Evolutionary conservation across 2,797 vertebrate genomes (phyloP).

Genomic region (Bryconaethiops microstoma): DNA sequence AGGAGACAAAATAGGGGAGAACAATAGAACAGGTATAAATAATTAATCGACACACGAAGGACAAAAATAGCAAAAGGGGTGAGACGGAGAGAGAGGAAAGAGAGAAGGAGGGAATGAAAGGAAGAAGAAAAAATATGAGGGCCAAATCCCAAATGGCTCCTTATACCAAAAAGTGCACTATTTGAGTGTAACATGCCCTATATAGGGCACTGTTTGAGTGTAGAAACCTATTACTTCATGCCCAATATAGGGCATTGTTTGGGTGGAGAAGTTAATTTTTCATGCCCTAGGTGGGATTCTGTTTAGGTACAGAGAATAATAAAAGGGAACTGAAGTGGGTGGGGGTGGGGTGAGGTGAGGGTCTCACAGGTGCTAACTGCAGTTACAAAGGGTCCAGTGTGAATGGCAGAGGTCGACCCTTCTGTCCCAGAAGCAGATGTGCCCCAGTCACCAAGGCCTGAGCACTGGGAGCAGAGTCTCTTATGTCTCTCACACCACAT

Average conservation of each 20-base stretch:
- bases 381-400: constrained; percentile 48
- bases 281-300: neutral
- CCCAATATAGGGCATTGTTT: neutral
- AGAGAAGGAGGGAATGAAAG: neutral
- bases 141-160: neutral
- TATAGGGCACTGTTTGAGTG: neutral
- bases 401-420: neutral
- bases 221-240: neutral
- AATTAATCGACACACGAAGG: constrained; percentile 33
- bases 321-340: constrained; percentile 31
- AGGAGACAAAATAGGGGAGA: constrained; percentile 20
- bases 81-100: neutral
- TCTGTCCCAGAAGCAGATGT: constrained; percentile 51
- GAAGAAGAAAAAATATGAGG: neutral
- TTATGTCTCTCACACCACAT: neutral
- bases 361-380: constrained; percentile 55
- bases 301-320: neutral
- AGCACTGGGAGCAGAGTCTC: constrained; percentile 24
- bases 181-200: neutral
- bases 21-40: constrained; percentile 32
- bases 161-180: neutral
- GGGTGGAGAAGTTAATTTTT: neutral
- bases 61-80: constrained; percentile 7
- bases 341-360: neutral
- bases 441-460: constrained; percentile 31